These are phyloP conservation scores for Actinemys pallida DNA, from an alignment of 2,113 vertebrate species.

Conservation along the genomic window DNA sequence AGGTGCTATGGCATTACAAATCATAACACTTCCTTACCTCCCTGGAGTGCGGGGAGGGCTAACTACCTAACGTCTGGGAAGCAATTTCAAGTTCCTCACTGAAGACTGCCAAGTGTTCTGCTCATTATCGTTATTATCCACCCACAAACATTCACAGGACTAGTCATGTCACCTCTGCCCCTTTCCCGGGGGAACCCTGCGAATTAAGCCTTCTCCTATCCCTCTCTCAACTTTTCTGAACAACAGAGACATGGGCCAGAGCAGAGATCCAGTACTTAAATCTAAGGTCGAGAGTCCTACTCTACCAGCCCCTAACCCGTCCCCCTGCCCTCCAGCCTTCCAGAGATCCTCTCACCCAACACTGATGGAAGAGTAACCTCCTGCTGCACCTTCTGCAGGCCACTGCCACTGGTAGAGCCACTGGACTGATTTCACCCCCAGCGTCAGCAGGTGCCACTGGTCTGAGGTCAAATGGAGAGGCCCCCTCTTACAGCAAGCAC, in stretches of 20 bases:
- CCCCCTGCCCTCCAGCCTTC: not conserved
- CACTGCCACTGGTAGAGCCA: not conserved
- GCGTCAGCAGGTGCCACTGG: not conserved
- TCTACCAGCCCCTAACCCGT: not conserved
- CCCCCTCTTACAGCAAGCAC: not conserved
- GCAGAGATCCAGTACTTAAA: not conserved
- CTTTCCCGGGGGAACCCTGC: not conserved
- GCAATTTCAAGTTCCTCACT: not conserved
- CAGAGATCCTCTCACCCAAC: not conserved
- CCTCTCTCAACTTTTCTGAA: not conserved
- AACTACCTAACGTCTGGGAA: not conserved
- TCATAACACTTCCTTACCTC: not conserved
- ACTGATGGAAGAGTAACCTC: not conserved
- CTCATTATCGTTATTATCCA: not conserved
- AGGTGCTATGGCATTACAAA: not conserved
- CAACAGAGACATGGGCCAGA: not conserved
- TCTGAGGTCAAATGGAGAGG: not conserved
- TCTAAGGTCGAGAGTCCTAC: not conserved
- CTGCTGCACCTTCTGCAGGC: not conserved
- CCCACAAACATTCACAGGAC: too few relatives aligned
- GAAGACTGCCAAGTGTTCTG: not conserved
- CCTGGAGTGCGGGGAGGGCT: not conserved
- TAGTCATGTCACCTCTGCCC: not conserved
- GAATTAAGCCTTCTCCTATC: not conserved
- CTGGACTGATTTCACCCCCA: not conserved